Base-by-base conservation (phyloP, 2,797 vertebrate species). In the Kryptopterus vitreolus region DNA sequence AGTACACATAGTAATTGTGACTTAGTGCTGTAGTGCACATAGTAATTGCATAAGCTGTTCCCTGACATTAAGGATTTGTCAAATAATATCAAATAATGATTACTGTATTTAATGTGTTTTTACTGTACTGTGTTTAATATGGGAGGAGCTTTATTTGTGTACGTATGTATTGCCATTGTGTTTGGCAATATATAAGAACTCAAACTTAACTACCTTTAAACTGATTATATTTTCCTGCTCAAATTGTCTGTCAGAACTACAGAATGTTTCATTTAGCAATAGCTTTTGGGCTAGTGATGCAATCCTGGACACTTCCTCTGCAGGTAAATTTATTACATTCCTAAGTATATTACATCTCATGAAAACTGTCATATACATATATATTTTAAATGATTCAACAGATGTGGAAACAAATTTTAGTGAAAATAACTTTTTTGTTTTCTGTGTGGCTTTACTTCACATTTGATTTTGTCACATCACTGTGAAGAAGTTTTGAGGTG, bases 251-350 rank as follows among this genome's bases (percentile, higher is more conserved):
- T 31, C 38, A 66, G 66, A 76, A 59, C 16, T 8, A 1, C 62
- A 81, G 33, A 22, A 86, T 84, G 83, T 68, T 86, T 24, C 63
- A 35, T 58, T 61, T 83, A 7, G 22, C 55, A 69, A 43, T 84
- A 57, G 33, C 83, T 74, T 33, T 90, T 72, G 90, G 86, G 52
- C 29, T 91, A 63, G 38, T 91, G 79, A 86, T 85, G 20, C 89
- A 89, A 72, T 86, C 75, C 2, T 89, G 84, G 72, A 35, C 88
- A 43, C 82, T 93, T 31, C 92, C 93, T 46, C 68, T 93, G 13
- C 87, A 92, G 91, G 94, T 94, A 85, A 89, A 91, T 57, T 10
- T 88, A 75, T 33, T 22, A 22, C 65, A 24, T 59, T 33, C 1
- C 8, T 57, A 73, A 59, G 48, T 73, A 18, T 16, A 26, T 68